Percentiles rank a stretch among this genome's conserved stretches.
Conservation (phyloP, 2,888 invertebrate genomes). For the Phengaris arion region DNA sequence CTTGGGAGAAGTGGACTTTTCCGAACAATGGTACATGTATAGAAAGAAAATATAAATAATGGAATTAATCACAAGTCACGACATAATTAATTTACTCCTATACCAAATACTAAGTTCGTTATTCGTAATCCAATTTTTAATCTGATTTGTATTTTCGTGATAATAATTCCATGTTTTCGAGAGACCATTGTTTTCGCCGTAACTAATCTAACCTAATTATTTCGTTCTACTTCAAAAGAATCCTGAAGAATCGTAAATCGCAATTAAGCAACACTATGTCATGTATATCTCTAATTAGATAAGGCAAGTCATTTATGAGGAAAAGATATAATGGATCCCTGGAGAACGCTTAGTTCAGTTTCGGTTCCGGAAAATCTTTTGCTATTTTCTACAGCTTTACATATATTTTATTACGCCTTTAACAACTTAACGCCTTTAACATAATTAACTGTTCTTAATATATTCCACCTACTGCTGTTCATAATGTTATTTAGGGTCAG, state of each 20-base stretch:
- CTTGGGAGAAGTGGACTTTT: too few relatives aligned
- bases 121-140: not conserved
- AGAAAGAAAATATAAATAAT: too few relatives aligned
- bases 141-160: not conserved
- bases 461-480: not conserved
- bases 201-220: constrained; percentile 8
- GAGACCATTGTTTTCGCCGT: not conserved
- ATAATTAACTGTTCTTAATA: not conserved
- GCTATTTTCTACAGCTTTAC: not conserved
- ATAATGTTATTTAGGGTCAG: too few relatives aligned
- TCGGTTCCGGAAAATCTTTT: not conserved
- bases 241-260: not conserved
- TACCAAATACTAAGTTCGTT: not conserved
- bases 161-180: not conserved
- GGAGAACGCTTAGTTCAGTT: not conserved
- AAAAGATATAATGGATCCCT: not conserved
- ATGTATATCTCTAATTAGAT: not conserved
- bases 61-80: too few relatives aligned
- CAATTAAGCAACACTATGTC: not conserved
- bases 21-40: too few relatives aligned
- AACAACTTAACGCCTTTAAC: not conserved
- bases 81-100: too few relatives aligned
- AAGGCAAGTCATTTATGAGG: not conserved
- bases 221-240: not conserved
- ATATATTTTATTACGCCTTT: not conserved